phyloP scores from a whole-genome alignment of 2,113 vertebrate species.

The Melanerpes formicivorus region DNA sequence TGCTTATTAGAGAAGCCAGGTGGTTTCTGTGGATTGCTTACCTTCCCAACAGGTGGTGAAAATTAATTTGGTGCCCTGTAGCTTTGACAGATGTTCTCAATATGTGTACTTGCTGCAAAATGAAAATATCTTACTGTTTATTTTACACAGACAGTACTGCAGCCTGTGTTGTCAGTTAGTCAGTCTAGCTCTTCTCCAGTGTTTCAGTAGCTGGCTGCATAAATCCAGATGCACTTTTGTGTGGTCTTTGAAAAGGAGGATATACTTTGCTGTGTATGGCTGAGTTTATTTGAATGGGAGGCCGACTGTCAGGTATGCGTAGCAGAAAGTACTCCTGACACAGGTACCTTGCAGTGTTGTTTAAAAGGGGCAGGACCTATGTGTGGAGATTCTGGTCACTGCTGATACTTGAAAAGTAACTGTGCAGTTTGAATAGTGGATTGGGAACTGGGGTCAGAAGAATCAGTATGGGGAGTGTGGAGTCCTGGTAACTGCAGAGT shows the following conservation, averaged over 20 bases:
- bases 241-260: neutral
- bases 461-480: neutral
- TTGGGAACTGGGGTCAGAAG: neutral
- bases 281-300: neutral
- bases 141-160: neutral
- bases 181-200: neutral
- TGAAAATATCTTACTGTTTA: neutral
- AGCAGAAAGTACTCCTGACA: neutral
- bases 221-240: neutral
- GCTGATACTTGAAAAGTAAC: neutral
- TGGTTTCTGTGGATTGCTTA: neutral
- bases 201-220: neutral
- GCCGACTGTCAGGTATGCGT: neutral
- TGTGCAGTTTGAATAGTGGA: neutral
- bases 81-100: slow-evolving; percentile 21
- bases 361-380: neutral
- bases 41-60: neutral
- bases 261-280: neutral
- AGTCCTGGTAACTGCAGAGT: neutral
- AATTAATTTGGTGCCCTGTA: slow-evolving; percentile 19
- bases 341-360: neutral
- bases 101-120: neutral
- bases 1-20: neutral
- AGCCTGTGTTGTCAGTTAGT: neutral
- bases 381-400: neutral